Conservation (phyloP, 2,113 vertebrate genomes). For the Edolisoma coerulescens region DNA sequence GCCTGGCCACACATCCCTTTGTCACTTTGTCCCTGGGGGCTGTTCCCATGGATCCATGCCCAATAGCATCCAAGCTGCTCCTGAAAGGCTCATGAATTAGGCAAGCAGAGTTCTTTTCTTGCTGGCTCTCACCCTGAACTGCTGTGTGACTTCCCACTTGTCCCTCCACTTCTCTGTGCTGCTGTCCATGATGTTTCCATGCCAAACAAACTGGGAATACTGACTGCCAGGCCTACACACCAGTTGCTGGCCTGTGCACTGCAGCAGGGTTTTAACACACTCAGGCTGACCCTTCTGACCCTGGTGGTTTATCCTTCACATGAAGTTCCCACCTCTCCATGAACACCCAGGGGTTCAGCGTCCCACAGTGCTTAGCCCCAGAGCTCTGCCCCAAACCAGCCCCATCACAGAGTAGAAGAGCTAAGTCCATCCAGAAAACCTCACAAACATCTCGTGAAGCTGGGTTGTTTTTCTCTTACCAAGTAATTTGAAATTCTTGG, state of each 20-base stretch:
- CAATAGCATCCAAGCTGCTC: not conserved
- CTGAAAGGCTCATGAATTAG: not conserved
- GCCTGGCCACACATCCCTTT: not conserved
- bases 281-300: not conserved
- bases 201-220: not conserved
- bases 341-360: not conserved
- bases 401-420: not conserved
- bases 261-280: not conserved
- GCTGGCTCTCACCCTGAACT: not conserved
- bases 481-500: conserved; percentile 66
- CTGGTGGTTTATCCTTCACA: rapidly evolving
- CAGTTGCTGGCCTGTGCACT: not conserved
- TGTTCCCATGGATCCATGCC: not conserved
- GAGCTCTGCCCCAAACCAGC: not conserved
- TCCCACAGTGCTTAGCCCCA: not conserved
- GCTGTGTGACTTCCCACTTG: not conserved
- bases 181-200: rapidly evolving
- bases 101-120: not conserved
- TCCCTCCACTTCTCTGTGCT: not conserved
- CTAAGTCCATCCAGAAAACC: not conserved
- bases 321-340: not conserved
- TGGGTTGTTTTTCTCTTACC: conserved; percentile 57
- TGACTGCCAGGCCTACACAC: not conserved
- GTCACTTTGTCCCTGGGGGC: not conserved
- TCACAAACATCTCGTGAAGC: not conserved